A percentile compares a stretch with the other conserved stretches of the same genome.
Conservation (phyloP, 35 echinoderm and acorn worm species). For the Antedon bifida region DNA sequence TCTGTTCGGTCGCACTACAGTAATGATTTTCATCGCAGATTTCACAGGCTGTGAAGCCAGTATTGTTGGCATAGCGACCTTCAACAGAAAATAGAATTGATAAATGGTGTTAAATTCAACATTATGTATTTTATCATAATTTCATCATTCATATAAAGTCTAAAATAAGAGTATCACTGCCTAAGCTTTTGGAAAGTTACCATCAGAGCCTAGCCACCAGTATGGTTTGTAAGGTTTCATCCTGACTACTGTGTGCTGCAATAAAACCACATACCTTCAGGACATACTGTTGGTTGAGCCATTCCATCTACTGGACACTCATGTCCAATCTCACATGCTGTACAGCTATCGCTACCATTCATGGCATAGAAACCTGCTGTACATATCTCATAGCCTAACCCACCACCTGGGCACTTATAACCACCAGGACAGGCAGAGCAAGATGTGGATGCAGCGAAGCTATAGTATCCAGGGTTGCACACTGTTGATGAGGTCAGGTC, state of each 20-base stretch:
- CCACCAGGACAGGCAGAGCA: slow-evolving; percentile 63
- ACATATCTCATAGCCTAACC: slow-evolving; percentile 13
- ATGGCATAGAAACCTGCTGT: slow-evolving; percentile 32
- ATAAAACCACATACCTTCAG: slow-evolving; percentile 6
- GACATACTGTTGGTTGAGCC: slow-evolving; percentile 31
- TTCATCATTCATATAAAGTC: too few relatives aligned
- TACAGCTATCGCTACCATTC: slow-evolving; percentile 59
- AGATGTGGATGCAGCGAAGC: slow-evolving; percentile 36
- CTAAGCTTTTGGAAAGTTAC: too few relatives aligned
- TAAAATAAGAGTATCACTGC: too few relatives aligned
- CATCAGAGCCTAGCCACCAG: too few relatives aligned
- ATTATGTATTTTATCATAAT: too few relatives aligned
- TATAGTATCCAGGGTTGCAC: slow-evolving; percentile 65
- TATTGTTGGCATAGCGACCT: neutral
- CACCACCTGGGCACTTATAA: slow-evolving; percentile 27
- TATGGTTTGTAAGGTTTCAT: too few relatives aligned
- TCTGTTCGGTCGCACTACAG: slow-evolving; percentile 27
- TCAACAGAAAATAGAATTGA: neutral
- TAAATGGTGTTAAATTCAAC: too few relatives aligned
- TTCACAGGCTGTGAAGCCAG: slow-evolving; percentile 15
- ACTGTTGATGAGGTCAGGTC: slow-evolving; percentile 7
- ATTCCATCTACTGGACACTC: slow-evolving; percentile 44
- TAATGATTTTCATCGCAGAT: slow-evolving; percentile 32
- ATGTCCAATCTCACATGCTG: slow-evolving; percentile 39
- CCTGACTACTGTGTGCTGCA: too few relatives aligned